Base-by-base conservation (phyloP, 2,797 vertebrate genomes). In the Euthynnus affinis region DNA sequence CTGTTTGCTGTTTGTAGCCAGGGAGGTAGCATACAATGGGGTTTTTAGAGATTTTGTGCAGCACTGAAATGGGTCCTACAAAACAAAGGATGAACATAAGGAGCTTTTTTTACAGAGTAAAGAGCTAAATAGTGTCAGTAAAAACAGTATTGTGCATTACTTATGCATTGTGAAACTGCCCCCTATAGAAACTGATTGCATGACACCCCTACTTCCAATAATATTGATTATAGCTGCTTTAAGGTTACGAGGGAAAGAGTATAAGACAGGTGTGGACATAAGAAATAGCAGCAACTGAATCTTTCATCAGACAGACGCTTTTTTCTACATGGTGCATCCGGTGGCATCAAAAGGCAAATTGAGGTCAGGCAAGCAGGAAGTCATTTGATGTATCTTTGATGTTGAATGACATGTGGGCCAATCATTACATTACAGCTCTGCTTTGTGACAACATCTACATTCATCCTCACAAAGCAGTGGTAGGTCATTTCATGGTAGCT, bases 351-450 rank as follows among this genome's bases (percentile, higher is more conserved):
- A 72, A 13, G 20, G 14, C 37, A 79, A 81, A 84, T 37, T 76
- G 42, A 80, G 71, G 73, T 74, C 77, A 84, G 22, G n/a, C 29
- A 42, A 40, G 37, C 71, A 76, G 68, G 71, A 88, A 82, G 61
- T 74, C 34, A 60, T 69, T 40, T 55, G 53, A 69, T 53, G 46
- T 5, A 9, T 73, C 12, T 25, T 13, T 42, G 22, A 6, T 46
- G 27, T 4, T 56, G 22, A 56, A 49, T 48, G 58, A 76, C 42
- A 49, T 0, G 3, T 49, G 20, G 40, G 23, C 23, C 27, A 46
- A 29, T 49, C 27, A 52, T 59, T 46, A 57, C 56, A 25, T 4
- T 5, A 0, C 48, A 9, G 27, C 55, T 71, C 48, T 27, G 58
- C 22, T 82, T 18, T 46, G 44, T 15, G 58, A 55, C 40, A 58